Evolutionary conservation across 2,888 invertebrate genomes (phyloP).

Genomic region (Parelbella ahira): DNA sequence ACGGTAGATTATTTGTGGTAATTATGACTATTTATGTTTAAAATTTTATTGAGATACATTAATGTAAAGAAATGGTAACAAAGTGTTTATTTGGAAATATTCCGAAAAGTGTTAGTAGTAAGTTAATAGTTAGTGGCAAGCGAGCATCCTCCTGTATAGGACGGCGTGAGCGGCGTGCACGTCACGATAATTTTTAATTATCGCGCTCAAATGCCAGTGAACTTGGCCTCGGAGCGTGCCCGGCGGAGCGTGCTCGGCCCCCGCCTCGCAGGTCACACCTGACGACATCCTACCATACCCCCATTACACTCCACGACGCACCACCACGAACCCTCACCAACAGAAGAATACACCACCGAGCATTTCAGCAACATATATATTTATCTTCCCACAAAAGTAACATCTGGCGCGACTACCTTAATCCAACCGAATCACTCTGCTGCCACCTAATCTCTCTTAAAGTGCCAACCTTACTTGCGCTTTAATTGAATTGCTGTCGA

Average conservation of each 20-base stretch:
- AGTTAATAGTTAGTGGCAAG: no score
- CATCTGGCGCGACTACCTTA: no score
- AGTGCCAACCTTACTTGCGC: neutral
- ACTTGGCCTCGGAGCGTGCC: constrained; percentile 73
- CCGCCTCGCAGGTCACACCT: constrained; percentile 66
- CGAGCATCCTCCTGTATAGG: constrained; percentile 45
- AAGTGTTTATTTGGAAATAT: no score
- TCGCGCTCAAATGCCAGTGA: constrained; percentile 79
- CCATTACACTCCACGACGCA: neutral
- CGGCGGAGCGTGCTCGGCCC: constrained; percentile 50
- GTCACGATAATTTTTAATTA: constrained; percentile 80
- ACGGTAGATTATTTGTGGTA: no score
- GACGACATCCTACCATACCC: constrained; percentile 44
- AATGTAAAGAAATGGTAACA: no score
- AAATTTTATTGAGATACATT: no score
- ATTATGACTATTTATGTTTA: no score
- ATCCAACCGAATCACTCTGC: neutral
- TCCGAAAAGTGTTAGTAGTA: no score
- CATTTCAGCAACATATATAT: no score
- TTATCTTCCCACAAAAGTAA: no score
- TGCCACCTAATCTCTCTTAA: neutral
- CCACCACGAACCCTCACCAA: neutral
- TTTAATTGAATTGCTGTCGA: constrained; percentile 20
- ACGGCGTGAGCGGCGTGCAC: constrained; percentile 71
- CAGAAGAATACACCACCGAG: no score